A percentile compares a stretch with the other conserved stretches of the same genome.
Conservation (phyloP, 1,140 invertebrate species). For the Euura lappo region DNA sequence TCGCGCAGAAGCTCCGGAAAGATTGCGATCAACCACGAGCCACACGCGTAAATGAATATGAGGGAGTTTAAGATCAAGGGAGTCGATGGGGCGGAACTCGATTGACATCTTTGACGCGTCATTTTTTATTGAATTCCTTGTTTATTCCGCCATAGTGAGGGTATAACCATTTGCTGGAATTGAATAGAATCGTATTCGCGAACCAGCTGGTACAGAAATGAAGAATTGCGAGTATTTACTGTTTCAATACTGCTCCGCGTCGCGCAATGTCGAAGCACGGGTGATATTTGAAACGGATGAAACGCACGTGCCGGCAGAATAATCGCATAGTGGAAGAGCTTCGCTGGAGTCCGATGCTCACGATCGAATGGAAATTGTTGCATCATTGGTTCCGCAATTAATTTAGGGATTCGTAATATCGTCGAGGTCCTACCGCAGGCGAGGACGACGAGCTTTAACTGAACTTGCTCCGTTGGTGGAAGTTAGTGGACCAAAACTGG, state of each 20-base stretch:
- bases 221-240: background rate
- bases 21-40: background rate
- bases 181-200: slow-evolving; percentile 1
- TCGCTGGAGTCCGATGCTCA: too few relatives aligned
- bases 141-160: background rate
- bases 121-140: background rate
- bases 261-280: background rate
- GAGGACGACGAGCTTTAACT: background rate
- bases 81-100: background rate
- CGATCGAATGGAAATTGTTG: background rate
- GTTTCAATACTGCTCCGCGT: background rate
- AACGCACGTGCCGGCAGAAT: background rate
- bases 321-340: too few relatives aligned
- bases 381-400: background rate
- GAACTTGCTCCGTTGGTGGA: background rate
- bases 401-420: background rate
- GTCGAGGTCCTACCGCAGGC: background rate
- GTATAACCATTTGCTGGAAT: background rate
- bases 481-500: background rate
- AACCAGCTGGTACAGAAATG: slow-evolving; percentile 6
- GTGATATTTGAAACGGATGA: slow-evolving; percentile 5
- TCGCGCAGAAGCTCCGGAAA: background rate
- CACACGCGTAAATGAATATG: background rate
- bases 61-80: background rate
- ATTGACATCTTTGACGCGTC: slow-evolving; percentile 4